Evolutionary conservation across 2,113 vertebrate species (phyloP).

Genomic region (Xenopus laevis): DNA sequence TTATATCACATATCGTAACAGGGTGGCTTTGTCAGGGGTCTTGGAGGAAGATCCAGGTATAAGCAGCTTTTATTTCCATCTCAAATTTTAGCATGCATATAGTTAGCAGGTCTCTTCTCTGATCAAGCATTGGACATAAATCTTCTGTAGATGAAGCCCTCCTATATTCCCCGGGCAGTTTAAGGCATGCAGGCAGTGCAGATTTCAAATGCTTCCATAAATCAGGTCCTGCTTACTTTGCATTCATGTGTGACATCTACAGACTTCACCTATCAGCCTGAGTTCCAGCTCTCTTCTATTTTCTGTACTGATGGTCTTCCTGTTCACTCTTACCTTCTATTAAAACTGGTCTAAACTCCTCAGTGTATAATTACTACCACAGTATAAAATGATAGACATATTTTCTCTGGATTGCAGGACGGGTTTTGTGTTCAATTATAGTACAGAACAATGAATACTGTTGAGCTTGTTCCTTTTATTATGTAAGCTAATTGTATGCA

Average conservation of each 20-base stretch:
- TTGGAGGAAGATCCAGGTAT: conserved; percentile 79
- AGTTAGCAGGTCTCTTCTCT: not conserved
- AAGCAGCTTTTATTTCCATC: not conserved
- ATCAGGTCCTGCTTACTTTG: conserved; percentile 33
- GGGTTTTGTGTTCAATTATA: too few species aligned
- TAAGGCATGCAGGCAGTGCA: not conserved
- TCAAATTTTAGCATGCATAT: not conserved
- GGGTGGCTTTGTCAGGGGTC: conserved; percentile 70
- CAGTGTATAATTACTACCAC: not conserved
- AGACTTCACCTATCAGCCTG: not conserved
- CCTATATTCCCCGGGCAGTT: not conserved
- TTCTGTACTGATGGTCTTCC: not conserved
- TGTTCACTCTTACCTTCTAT: not conserved
- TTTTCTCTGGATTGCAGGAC: not conserved
- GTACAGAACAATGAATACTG: too few species aligned
- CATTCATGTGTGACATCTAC: not conserved
- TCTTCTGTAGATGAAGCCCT: conserved; percentile 19
- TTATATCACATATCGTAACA: conserved; percentile 76
- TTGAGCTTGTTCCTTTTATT: too few species aligned
- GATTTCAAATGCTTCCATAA: conserved; percentile 29
- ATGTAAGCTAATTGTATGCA: too few species aligned
- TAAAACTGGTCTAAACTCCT: not conserved
- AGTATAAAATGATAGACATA: not conserved
- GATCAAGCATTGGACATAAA: not conserved
- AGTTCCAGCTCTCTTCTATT: too few species aligned